Percentiles rank a stretch among this genome's conserved stretches.
These are phyloP conservation scores for Papilio xuthus DNA, from an alignment of 1,140 invertebrate species.

Conservation along the genomic window DNA sequence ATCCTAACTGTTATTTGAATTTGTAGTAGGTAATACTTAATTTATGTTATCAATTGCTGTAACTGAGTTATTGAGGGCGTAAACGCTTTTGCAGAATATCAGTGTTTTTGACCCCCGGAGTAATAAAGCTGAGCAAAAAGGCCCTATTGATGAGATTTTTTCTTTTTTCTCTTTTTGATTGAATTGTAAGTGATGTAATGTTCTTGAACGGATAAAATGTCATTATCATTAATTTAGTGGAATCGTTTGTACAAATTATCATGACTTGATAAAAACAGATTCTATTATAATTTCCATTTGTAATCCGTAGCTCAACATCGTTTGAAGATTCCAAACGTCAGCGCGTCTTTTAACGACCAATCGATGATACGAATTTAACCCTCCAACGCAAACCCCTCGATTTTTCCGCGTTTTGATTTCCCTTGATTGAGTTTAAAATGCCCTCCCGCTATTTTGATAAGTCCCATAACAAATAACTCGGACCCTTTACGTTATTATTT, in stretches of 20 bases:
- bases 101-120: too few relatives aligned
- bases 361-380: slow-evolving; percentile 66
- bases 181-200: too few relatives aligned
- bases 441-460: slow-evolving; percentile 68
- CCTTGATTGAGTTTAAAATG: slow-evolving; percentile 68
- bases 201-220: too few relatives aligned
- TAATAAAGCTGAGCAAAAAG: too few relatives aligned
- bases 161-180: too few relatives aligned
- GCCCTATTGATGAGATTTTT: too few relatives aligned
- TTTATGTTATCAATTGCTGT: too few relatives aligned
- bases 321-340: slow-evolving; percentile 55
- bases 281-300: not conserved
- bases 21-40: too few relatives aligned
- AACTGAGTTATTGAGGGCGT: too few relatives aligned
- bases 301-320: slow-evolving; percentile 37
- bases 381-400: slow-evolving; percentile 57
- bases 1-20: not conserved
- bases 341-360: slow-evolving; percentile 62
- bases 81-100: too few relatives aligned
- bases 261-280: not conserved
- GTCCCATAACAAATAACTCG: slow-evolving; percentile 45
- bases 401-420: slow-evolving; percentile 69
- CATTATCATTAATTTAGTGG: too few relatives aligned
- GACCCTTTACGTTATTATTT: slow-evolving; percentile 4
- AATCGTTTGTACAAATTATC: not conserved